phyloP scores from a whole-genome alignment of 1,140 invertebrate species.

The Cylas formicarius region DNA sequence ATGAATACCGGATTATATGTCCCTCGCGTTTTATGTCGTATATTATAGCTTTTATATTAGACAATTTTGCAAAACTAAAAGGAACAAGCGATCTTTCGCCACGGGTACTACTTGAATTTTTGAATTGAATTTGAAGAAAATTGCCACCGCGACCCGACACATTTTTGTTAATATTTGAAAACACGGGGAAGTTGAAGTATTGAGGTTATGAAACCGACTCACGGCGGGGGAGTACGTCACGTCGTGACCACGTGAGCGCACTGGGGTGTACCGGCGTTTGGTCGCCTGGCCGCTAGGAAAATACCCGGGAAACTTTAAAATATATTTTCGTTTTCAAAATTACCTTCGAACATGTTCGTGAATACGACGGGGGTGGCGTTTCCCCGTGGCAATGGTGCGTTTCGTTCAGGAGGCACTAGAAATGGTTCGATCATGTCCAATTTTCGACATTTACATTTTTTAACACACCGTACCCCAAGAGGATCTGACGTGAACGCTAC shows the following conservation, averaged over 20 bases:
- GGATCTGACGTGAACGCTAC: constrained; percentile 5
- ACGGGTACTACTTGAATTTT: neutral
- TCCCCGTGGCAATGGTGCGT: neutral
- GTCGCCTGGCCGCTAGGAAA: neutral
- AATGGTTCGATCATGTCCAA: constrained; percentile 11
- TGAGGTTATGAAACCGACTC: constrained; percentile 10
- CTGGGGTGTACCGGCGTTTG: neutral
- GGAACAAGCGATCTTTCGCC: neutral
- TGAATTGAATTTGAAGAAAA: neutral
- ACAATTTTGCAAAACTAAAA: neutral
- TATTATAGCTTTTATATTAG: neutral
- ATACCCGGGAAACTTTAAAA: neutral
- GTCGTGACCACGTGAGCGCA: constrained; percentile 2
- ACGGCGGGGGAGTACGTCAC: neutral
- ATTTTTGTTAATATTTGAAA: constrained; percentile 1
- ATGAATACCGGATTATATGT: too few species aligned
- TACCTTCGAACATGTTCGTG: constrained; percentile 13
- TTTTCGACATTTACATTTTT: constrained; percentile 11
- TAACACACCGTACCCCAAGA: constrained; percentile 5
- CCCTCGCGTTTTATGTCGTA: neutral
- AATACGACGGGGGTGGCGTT: neutral
- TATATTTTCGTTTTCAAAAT: constrained; percentile 2
- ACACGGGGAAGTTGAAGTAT: constrained; percentile 1
- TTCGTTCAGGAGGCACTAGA: constrained; percentile 10
- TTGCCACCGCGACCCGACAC: too few species aligned